Evolutionary conservation across 2,113 vertebrate species (phyloP).

Genomic region (Cololabis saira): DNA sequence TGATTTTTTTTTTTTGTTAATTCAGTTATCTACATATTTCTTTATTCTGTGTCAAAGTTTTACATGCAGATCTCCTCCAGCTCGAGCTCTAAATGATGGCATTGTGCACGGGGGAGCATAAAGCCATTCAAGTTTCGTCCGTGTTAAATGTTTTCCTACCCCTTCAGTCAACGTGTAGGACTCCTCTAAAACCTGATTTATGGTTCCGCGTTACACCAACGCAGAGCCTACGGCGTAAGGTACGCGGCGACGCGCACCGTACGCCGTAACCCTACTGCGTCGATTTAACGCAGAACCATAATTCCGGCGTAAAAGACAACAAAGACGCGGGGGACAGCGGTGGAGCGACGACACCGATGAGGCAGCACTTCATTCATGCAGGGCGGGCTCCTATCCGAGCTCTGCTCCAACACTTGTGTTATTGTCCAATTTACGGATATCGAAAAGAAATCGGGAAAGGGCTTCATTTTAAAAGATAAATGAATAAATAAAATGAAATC

Average conservation of each 20-base stretch:
- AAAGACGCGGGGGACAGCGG: constrained; percentile 73
- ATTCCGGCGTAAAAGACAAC: too few species aligned
- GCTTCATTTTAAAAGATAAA: neutral
- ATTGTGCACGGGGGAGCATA: constrained; percentile 59
- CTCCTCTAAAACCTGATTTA: too few species aligned
- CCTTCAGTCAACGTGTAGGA: constrained; percentile 70
- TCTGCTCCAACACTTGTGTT: constrained; percentile 17
- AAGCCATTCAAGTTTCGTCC: constrained; percentile 76
- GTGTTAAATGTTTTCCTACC: constrained; percentile 72
- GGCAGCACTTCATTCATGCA: constrained; percentile 42
- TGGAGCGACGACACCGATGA: constrained; percentile 74
- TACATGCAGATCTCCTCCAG: constrained; percentile 18
- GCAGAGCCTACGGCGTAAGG: too few species aligned
- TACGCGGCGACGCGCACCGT: too few species aligned
- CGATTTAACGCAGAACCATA: too few species aligned
- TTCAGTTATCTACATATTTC: neutral
- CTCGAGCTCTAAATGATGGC: constrained; percentile 26
- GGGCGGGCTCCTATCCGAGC: constrained; percentile 44
- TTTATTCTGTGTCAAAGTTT: constrained; percentile 23
- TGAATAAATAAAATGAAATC: neutral
- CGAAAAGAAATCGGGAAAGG: neutral
- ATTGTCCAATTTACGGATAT: constrained; percentile 10
- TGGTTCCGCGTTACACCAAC: too few species aligned
- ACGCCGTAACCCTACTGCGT: too few species aligned
- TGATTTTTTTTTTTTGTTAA: neutral